Base-by-base conservation (phyloP, 1,140 invertebrate species). In the Phthorimaea operculella region DNA sequence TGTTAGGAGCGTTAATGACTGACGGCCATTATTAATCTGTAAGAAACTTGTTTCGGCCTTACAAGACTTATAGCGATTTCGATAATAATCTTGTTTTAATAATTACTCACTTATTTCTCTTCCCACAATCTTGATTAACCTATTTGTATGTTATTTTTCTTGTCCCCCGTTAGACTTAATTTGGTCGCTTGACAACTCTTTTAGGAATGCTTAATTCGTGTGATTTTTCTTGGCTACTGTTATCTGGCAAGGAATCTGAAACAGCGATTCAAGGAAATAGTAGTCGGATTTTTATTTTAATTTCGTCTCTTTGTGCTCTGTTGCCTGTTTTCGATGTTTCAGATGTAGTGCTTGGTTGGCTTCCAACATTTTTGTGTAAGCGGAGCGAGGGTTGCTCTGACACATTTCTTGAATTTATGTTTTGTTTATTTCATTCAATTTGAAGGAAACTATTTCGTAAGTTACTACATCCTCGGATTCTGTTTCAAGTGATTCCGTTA, bases 21-120 rank as follows among this genome's bases (percentile, higher is more conserved):
- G 64, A 54, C 67, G 64, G 72, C 68, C 68, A 74, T 76, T 80
- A 83, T 78, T 81, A 76, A 78, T 74, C 70, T 70, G 64, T 64
- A 54, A 52, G 58, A 60, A 81, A 81, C 79, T 75, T 75, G 79
- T 80, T 81, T 80, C 72, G 66, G 67, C 63, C 58, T 58, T 62
- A 77, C 70, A 72, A 76, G 70, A 77, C 72, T 76, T 76, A 74
- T 69, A 76, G 66, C 61, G 57, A 72, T 79, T 74, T 72, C 62
- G 81, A 84, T 83, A 81, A 77, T 74, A 74, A 84, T 84, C 81
- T 81, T 74, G 72, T 79, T 76, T 83, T 81, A 69, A 80, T 84
- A 81, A 79, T 84, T 80, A 80, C 78, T 68, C 55, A 66, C 59
- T 75, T 74, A 77, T 84, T 78, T 74, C 65, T 79, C 71, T 78